phyloP scores from a whole-genome alignment of 2,888 invertebrate species.

The Lithosia quadra region DNA sequence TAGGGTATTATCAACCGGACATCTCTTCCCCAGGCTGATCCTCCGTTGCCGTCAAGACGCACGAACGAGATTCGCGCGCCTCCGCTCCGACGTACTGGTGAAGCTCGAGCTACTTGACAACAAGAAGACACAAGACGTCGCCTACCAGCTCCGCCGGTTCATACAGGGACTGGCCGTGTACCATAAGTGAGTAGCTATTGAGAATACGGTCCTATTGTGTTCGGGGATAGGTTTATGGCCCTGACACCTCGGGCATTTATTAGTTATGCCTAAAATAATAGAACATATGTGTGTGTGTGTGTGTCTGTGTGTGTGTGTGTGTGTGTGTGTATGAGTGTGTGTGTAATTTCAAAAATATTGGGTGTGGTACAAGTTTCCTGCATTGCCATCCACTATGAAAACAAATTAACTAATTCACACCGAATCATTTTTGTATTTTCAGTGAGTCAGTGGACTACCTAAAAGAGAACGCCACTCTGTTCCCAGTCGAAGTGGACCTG shows the following conservation, averaged over 20 bases:
- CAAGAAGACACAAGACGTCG: constrained; percentile 98
- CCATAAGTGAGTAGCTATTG: constrained; percentile 71
- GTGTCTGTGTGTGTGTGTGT: too few relatives aligned
- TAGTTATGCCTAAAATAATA: too few relatives aligned
- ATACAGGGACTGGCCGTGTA: constrained; percentile 93
- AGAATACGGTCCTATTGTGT: too few relatives aligned
- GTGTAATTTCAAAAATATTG: too few relatives aligned
- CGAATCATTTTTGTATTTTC: constrained; percentile 31
- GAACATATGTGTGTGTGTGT: too few relatives aligned
- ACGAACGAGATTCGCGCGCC: constrained; percentile 92
- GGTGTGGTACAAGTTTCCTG: too few relatives aligned
- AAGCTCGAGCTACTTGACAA: constrained; percentile 99
- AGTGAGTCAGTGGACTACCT: constrained; percentile 92
- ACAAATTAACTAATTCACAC: not conserved
- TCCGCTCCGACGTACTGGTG: constrained; percentile 96
- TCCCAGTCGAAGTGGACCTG: constrained; percentile 98
- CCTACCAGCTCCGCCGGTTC: constrained; percentile 93
- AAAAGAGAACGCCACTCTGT: constrained; percentile 91
- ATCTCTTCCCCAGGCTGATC: constrained; percentile 89
- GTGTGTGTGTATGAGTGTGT: too few relatives aligned
- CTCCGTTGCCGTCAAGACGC: constrained; percentile 98
- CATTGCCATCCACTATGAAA: too few relatives aligned
- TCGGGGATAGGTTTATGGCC: too few relatives aligned
- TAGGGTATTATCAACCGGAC: too few relatives aligned
- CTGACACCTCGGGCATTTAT: too few relatives aligned